Evolutionary conservation across 2,113 vertebrate genomes (phyloP), one percentile per base, ranked within the genome.

Genomic region (Podarcis muralis): DNA sequence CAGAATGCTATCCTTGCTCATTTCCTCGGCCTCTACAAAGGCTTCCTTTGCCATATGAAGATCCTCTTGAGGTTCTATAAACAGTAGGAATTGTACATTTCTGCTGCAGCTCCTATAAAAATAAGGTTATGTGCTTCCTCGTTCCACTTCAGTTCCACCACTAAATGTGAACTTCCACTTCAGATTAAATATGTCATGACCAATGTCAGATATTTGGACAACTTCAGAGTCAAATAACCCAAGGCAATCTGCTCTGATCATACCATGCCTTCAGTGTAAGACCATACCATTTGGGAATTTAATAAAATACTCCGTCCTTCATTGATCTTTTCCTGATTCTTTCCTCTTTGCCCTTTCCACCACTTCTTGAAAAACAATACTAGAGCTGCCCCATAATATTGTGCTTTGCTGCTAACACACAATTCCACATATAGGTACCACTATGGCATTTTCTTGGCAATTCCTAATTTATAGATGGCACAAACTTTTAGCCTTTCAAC

Each of bases 181-280:
- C 94, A 95, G 95, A 96, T 96, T 96, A 95, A 95, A 96, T 93
- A 95, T 96, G 95, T 95, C 95, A 96, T 93, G 95, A 93, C 94
- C 95, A 94, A 94, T 95, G 95, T 95, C 95, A 96, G 95, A 95
- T 95, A 96, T 95, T 95, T 95, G 95, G 94, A 96, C 95, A 96
- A 95, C 94, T 95, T 96, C 94, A 95, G 95, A 96, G 88, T 94
- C 88, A 95, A 96, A 96, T 96, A 95, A 95, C 95, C 94, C 95
- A 95, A 95, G 95, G 95, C 95, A 96, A 96, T 96, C 95, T 96
- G 92, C 91, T 96, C 94, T 95, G 94, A 96, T 95, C 93, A 71
- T 94, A 95, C 94, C 93, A 92, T 93, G 94, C 94, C 94, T 94
- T 95, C 91, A 95, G 93, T 95, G 94, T 92, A 85, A 76, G 92